Percentiles rank a stretch among this genome's conserved stretches.
phyloP scores from a whole-genome alignment of 2,888 invertebrate species.

The Lomographa bimaculata region DNA sequence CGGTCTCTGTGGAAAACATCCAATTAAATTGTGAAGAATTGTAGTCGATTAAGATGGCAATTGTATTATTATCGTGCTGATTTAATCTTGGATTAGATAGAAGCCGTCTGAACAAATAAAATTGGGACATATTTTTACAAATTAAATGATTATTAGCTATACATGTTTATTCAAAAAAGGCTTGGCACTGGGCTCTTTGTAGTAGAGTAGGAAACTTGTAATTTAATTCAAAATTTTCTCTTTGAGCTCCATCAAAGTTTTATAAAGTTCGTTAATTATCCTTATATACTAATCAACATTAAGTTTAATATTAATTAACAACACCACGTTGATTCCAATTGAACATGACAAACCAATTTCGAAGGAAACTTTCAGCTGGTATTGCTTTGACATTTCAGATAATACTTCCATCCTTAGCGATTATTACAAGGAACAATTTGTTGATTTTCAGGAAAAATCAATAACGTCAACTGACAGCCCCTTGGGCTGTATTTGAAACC shows the following conservation, averaged over 20 bases:
- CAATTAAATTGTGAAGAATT: conserved; percentile 36
- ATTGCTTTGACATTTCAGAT: conserved; percentile 12
- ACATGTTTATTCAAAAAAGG: too few relatives aligned
- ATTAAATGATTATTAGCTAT: too few relatives aligned
- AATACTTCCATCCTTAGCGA: conserved; percentile 7
- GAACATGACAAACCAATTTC: conserved; percentile 20
- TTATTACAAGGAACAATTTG: conserved; percentile 11
- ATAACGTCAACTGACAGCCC: conserved; percentile 5
- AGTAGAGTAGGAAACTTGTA: too few relatives aligned
- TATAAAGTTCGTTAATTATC: too few relatives aligned
- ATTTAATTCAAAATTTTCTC: too few relatives aligned
- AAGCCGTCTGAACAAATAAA: background rate
- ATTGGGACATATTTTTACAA: too few relatives aligned
- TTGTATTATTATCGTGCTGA: conserved; percentile 17
- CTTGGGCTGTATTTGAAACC: conserved; percentile 1
- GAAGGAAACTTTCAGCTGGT: conserved; percentile 9
- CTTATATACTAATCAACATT: too few relatives aligned
- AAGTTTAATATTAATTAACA: conserved; percentile 24
- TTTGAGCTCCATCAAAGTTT: too few relatives aligned
- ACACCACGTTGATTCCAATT: conserved; percentile 10
- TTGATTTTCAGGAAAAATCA: conserved; percentile 5
- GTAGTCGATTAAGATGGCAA: conserved; percentile 19
- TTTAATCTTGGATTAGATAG: conserved; percentile 7
- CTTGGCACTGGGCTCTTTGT: too few relatives aligned
- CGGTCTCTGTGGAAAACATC: conserved; percentile 31